phyloP scores from a whole-genome alignment of 2,797 vertebrate genomes.

The Typhlichthys subterraneus region DNA sequence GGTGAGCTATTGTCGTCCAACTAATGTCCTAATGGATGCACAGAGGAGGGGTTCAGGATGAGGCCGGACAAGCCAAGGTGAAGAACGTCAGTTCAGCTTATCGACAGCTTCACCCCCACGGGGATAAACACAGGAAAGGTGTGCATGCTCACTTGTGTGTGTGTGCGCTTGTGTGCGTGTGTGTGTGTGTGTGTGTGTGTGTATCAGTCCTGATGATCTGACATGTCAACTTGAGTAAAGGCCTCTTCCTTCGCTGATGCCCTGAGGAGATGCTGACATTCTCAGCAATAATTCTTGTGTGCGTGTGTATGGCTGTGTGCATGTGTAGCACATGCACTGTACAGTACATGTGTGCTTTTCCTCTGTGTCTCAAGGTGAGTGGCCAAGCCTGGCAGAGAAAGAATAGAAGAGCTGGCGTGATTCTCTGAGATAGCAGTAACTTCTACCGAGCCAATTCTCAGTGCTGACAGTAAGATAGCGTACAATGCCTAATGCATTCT shows the following conservation, averaged over 20 bases:
- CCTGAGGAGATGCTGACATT: conserved; percentile 56
- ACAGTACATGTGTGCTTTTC: neutral
- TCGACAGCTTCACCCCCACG: conserved; percentile 55
- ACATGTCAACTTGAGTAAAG: conserved; percentile 60
- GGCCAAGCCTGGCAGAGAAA: conserved; percentile 18
- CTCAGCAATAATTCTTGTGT: conserved; percentile 26
- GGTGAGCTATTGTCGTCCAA: neutral
- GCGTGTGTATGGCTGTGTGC: neutral
- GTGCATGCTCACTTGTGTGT: conserved; percentile 1
- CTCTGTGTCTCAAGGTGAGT: conserved; percentile 6
- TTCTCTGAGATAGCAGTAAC: conserved; percentile 14
- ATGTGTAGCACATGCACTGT: neutral
- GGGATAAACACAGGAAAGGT: conserved; percentile 50
- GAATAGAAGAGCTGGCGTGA: conserved; percentile 3
- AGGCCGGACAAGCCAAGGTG: conserved; percentile 43
- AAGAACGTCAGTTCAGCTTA: conserved; percentile 58
- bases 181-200: conserved; percentile 7
- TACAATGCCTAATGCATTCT: conserved; percentile 29
- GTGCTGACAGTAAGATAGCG: conserved; percentile 11
- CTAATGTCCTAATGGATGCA: neutral
- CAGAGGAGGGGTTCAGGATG: conserved; percentile 36
- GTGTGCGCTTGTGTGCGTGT: neutral
- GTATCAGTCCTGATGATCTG: conserved; percentile 59
- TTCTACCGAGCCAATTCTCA: conserved; percentile 22
- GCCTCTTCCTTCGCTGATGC: conserved; percentile 41